Evolutionary conservation across 2,888 invertebrate species (phyloP).

Genomic region (Diaphora mendica): DNA sequence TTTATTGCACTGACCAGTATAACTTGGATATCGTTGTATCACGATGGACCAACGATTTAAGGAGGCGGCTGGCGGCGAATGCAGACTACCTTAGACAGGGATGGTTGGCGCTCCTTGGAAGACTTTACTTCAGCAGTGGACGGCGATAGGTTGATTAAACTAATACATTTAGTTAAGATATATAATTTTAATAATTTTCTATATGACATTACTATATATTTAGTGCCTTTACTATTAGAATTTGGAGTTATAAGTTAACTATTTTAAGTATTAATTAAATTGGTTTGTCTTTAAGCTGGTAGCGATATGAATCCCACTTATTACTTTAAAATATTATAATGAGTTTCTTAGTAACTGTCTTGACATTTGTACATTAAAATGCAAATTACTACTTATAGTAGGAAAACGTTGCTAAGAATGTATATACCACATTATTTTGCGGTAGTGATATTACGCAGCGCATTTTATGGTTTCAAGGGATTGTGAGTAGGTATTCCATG

Average conservation of each 20-base stretch:
- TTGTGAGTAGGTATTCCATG: neutral
- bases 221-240: no score
- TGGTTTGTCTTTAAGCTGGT: neutral
- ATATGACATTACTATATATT: neutral
- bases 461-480: neutral
- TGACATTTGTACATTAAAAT: neutral
- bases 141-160: no score
- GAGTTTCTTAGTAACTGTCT: neutral
- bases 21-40: no score
- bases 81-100: no score
- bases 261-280: neutral
- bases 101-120: no score
- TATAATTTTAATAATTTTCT: no score
- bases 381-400: neutral
- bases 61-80: no score
- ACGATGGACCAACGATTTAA: no score
- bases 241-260: neutral
- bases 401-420: neutral
- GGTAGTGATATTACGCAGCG: neutral
- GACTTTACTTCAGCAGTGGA: no score
- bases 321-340: neutral
- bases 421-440: neutral
- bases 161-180: no score
- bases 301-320: neutral
- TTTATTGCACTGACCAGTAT: no score